Evolutionary conservation across 1,140 invertebrate species (phyloP), one percentile per base, ranked within the genome.

Genomic region (Drosophila sturtevanti): DNA sequence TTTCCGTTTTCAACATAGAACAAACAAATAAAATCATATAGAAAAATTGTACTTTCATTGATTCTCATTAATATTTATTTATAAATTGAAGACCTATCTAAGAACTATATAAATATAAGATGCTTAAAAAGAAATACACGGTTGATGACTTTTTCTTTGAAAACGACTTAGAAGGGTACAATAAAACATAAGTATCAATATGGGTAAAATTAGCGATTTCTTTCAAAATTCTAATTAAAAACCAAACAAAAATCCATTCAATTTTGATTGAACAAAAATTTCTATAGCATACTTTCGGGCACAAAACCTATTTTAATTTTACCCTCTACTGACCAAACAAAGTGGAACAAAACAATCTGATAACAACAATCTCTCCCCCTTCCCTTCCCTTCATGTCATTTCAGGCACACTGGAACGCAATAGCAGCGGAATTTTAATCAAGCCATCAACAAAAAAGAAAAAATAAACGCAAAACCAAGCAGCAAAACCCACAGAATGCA

Each of bases 401-500:
- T 48, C 2, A 48, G 41, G 37, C 1, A 41, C 35, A 62, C 68
- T 77, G 38, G 65, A 77, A 66, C 24, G 14, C 41, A 24, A 44
- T 18, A 18, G 9, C 22, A 35, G 35, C 38, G 7, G 18, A 48
- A 48, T 48, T 48, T 48, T 48, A 48, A 48, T 48, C 61, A 58
- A 64, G 64, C 24, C 44, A 1, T 38, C 31, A 44, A 62, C 61
- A 31, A 16, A 44, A 55, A 56, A 48, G 7, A 7, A 35, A 7
- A 11, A 48, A 21, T 21, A 18, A 48, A 21, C 0, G 21, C 9
- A 48, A 48, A 48, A n/a, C 37, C 12, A 38, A 38, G 3, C 41
- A 48, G 44, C 41, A 38, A 67, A 63, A 22, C 52, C 24, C 68
- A 6, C 72, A 77, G 71, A 79, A 87, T 89, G 82, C 79, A 82